Evolutionary conservation across 2,888 invertebrate genomes (phyloP).

Genomic region (Xestia sexstrigata): DNA sequence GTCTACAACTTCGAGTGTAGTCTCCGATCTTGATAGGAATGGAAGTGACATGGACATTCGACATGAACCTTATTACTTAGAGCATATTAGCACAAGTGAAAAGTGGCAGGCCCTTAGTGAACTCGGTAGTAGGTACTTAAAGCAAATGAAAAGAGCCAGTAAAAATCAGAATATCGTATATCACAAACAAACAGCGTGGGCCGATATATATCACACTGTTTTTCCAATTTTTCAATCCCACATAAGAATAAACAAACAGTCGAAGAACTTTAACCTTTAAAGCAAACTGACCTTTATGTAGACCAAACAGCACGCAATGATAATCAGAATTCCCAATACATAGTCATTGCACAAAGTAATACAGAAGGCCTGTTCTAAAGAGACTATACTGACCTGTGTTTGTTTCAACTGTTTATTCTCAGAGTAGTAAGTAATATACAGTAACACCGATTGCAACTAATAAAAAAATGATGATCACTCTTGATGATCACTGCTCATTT

Average conservation of each 20-base stretch:
- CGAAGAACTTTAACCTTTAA: slow-evolving; percentile 16
- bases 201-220: slow-evolving; percentile 3
- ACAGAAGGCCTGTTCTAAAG: slow-evolving; percentile 19
- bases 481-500: background rate
- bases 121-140: background rate
- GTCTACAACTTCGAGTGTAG: too few species aligned
- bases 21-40: too few species aligned
- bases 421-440: background rate
- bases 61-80: too few species aligned
- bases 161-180: background rate
- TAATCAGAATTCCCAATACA: slow-evolving; percentile 52
- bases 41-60: too few species aligned
- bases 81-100: too few species aligned
- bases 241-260: slow-evolving; percentile 25
- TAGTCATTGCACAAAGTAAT: background rate
- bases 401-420: background rate
- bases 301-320: slow-evolving; percentile 33
- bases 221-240: slow-evolving; percentile 16
- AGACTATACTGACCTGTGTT: background rate
- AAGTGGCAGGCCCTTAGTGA: background rate
- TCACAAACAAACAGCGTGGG: background rate
- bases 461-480: too few species aligned
- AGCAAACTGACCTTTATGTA: slow-evolving; percentile 33
- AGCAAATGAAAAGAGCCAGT: too few species aligned
- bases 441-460: too few species aligned